These are phyloP conservation scores for Euwallacea similis DNA, from an alignment of 1,140 invertebrate genomes.

Conservation along the genomic window DNA sequence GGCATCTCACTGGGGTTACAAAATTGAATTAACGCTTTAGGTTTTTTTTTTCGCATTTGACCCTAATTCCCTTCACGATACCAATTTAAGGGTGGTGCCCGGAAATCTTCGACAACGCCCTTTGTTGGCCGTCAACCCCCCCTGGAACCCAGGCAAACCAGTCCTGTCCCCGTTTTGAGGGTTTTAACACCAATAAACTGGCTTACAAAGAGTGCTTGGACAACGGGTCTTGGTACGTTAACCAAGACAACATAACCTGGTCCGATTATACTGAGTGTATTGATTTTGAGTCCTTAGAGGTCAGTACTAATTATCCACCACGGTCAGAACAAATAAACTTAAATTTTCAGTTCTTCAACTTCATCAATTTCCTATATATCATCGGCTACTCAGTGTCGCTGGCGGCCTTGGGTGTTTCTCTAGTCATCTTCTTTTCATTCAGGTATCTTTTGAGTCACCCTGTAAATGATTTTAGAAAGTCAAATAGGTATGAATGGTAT, in stretches of 20 bases:
- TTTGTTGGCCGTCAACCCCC: slow-evolving; percentile 67
- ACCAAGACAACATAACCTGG: slow-evolving; percentile 58
- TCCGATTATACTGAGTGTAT: slow-evolving; percentile 82
- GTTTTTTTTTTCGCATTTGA: too few relatives aligned
- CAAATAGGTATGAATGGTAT: not conserved
- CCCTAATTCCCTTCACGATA: too few relatives aligned
- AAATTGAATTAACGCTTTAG: too few relatives aligned
- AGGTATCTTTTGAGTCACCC: slow-evolving; percentile 38
- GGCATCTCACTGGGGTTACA: too few relatives aligned
- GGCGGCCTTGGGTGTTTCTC: slow-evolving; percentile 44
- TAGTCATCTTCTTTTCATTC: slow-evolving; percentile 48
- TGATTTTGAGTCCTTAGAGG: slow-evolving; percentile 66
- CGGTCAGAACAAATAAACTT: not conserved
- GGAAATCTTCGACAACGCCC: slow-evolving; percentile 64
- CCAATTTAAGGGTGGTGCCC: slow-evolving; percentile 57
- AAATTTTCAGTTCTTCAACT: slow-evolving; percentile 42
- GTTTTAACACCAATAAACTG: slow-evolving; percentile 54
- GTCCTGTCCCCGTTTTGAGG: slow-evolving; percentile 63
- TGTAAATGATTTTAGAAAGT: too few relatives aligned
- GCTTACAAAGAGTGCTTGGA: slow-evolving; percentile 47
- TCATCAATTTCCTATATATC: slow-evolving; percentile 47
- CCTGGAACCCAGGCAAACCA: slow-evolving; percentile 61
- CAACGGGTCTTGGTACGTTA: slow-evolving; percentile 49
- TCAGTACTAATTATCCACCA: slow-evolving; percentile 46
- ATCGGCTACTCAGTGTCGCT: slow-evolving; percentile 49